Evolutionary conservation across 2,888 invertebrate genomes (phyloP).

Genomic region (Melieria crassipennis): DNA sequence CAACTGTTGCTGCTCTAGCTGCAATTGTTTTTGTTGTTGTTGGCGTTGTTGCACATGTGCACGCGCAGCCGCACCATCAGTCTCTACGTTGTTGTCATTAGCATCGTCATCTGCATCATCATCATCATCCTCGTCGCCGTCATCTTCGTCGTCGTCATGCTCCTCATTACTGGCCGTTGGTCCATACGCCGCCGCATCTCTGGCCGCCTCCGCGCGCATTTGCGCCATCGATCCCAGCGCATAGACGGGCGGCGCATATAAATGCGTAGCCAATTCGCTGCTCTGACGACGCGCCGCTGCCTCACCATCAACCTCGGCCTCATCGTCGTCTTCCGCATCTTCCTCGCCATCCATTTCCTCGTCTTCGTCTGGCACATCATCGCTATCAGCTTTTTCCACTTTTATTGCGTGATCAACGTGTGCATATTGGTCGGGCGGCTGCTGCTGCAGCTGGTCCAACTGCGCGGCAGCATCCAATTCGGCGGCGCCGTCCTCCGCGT

Average conservation of each 20-base stretch:
- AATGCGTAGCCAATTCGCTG: too few species aligned
- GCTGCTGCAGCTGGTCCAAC: slow-evolving; percentile 25
- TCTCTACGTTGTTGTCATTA: slow-evolving; percentile 34
- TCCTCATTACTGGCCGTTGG: slow-evolving; percentile 32
- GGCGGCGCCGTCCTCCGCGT: slow-evolving; percentile 47
- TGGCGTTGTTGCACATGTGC: slow-evolving; percentile 3
- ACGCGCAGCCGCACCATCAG: slow-evolving; percentile 12
- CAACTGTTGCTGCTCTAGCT: slow-evolving; percentile 32
- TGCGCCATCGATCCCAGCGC: too few species aligned
- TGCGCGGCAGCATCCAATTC: slow-evolving; percentile 14
- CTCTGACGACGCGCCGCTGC: too few species aligned
- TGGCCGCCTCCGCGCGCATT: too few species aligned
- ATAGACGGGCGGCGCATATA: too few species aligned
- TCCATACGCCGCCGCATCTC: too few species aligned
- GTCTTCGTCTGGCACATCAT: slow-evolving; percentile 22
- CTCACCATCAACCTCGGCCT: slow-evolving; percentile 16
- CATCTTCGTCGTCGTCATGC: slow-evolving; percentile 25
- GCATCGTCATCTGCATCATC: slow-evolving; percentile 54
- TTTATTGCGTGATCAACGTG: slow-evolving; percentile 33
- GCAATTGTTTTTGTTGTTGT: slow-evolving; percentile 22
- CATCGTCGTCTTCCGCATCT: slow-evolving; percentile 9
- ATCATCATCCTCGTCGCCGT: slow-evolving; percentile 21
- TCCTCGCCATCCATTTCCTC: slow-evolving; percentile 8
- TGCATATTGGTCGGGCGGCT: neutral
- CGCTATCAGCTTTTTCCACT: slow-evolving; percentile 40